Percentiles rank a stretch among this genome's conserved stretches.
phyloP scores from a whole-genome alignment of 2,888 invertebrate genomes.

The Zele albiditarsus region DNA sequence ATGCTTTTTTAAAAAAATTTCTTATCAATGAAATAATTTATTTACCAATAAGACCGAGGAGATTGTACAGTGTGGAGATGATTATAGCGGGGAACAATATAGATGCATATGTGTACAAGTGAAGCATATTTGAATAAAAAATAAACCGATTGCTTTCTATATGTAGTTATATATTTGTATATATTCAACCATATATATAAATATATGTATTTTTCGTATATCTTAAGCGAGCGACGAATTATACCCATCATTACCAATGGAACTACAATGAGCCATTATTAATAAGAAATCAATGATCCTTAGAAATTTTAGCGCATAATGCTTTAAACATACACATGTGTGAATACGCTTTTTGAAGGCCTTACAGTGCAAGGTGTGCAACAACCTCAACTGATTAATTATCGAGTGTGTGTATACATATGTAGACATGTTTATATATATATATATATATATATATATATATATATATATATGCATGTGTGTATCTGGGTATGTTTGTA shows the following conservation, averaged over 20 bases:
- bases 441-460: slow-evolving; percentile 15
- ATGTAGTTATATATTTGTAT: not conserved
- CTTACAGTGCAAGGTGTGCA: slow-evolving; percentile 38
- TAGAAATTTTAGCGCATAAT: not conserved
- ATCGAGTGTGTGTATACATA: slow-evolving; percentile 15
- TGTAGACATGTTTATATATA: not conserved
- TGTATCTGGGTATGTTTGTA: not conserved
- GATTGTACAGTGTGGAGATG: slow-evolving; percentile 53
- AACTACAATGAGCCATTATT: not conserved
- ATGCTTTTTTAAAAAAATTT: slow-evolving; percentile 65
- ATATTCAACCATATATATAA: too few species aligned
- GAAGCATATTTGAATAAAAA: slow-evolving; percentile 13
- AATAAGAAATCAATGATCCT: not conserved
- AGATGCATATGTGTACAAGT: slow-evolving; percentile 23
- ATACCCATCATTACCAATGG: not conserved
- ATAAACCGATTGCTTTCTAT: slow-evolving; percentile 9
- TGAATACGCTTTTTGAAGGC: slow-evolving; percentile 37
- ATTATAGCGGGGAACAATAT: slow-evolving; percentile 34
- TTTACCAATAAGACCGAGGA: slow-evolving; percentile 61
- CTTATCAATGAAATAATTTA: slow-evolving; percentile 63
- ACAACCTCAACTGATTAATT: slow-evolving; percentile 5
- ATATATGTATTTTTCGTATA: slow-evolving; percentile 4
- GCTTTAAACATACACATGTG: not conserved
- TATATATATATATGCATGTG: not conserved
- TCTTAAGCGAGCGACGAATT: slow-evolving; percentile 2